phyloP scores from a whole-genome alignment of 2,888 invertebrate genomes.

The Epinotia nisella region DNA sequence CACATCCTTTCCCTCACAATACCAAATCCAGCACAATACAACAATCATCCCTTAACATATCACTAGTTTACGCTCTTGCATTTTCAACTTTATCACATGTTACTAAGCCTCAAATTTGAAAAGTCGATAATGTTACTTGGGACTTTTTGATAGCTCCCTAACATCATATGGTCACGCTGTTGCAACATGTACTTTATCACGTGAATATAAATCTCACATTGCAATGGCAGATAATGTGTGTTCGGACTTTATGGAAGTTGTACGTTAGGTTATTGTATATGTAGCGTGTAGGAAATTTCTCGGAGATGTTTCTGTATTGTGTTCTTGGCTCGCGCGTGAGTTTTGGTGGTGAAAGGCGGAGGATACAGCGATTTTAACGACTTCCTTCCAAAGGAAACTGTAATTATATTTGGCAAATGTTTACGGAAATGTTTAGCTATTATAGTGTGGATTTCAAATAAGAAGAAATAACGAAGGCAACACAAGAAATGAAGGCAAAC shows the following conservation, averaged over 20 bases:
- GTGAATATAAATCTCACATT: background rate
- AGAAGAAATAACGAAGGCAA: background rate
- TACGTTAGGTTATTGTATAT: slow-evolving; percentile 13
- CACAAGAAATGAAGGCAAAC: too few species aligned
- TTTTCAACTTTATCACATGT: slow-evolving; percentile 2
- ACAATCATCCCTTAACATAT: slow-evolving; percentile 9
- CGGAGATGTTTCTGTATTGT: slow-evolving; percentile 37
- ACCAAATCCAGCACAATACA: slow-evolving; percentile 24
- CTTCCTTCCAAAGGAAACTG: slow-evolving; percentile 18
- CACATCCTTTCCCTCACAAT: slow-evolving; percentile 17
- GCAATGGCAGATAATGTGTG: background rate
- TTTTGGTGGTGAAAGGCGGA: slow-evolving; percentile 20
- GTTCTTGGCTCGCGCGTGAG: slow-evolving; percentile 31
- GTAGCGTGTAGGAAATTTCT: slow-evolving; percentile 31
- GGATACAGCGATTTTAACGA: slow-evolving; percentile 30
- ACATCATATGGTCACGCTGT: background rate
- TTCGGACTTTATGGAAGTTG: background rate
- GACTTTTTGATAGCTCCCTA: slow-evolving; percentile 1
- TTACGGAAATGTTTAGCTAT: slow-evolving; percentile 12
- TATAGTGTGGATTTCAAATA: background rate
- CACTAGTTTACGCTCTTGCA: background rate
- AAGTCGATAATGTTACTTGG: background rate
- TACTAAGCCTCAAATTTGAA: background rate
- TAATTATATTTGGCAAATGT: slow-evolving; percentile 20
- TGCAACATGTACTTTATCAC: background rate